Evolutionary conservation across 1,140 invertebrate species (phyloP).

Genomic region (Procambarus virginalis): DNA sequence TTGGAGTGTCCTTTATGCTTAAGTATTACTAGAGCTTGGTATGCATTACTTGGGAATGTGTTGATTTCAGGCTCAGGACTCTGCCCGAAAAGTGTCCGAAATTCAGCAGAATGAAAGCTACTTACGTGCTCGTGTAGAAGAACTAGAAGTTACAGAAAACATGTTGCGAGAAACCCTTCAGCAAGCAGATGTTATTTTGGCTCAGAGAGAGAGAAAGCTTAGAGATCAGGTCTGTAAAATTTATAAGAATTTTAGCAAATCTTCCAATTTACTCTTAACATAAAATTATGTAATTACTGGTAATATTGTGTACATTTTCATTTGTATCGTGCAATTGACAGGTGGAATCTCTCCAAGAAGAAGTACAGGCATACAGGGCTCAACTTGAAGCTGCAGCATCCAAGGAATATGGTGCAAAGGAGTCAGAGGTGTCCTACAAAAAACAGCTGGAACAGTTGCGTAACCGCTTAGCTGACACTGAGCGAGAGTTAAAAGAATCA

Average conservation of each 20-base stretch:
- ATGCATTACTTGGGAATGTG: too few species aligned
- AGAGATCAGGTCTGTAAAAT: conserved; percentile 64
- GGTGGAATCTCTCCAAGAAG: conserved; percentile 64
- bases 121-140: conserved; percentile 72
- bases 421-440: conserved; percentile 69
- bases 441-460: conserved; percentile 70
- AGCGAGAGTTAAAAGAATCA: conserved; percentile 65
- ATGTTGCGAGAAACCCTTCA: conserved; percentile 70
- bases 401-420: conserved; percentile 50
- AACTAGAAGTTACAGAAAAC: conserved; percentile 72
- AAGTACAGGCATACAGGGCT: conserved; percentile 50
- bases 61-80: conserved; percentile 61
- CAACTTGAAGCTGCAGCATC: conserved; percentile 51
- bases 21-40: too few species aligned
- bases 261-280: too few species aligned
- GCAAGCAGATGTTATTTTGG: conserved; percentile 67
- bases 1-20: too few species aligned
- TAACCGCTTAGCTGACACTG: conserved; percentile 61
- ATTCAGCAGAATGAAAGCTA: conserved; percentile 71
- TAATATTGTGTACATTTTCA: too few species aligned
- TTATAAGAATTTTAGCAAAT: too few species aligned
- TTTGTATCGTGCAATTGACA: background rate
- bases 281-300: background rate
- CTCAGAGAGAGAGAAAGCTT: conserved; percentile 68
- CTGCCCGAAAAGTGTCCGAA: conserved; percentile 70